phyloP scores from a whole-genome alignment of 2,797 vertebrate genomes.

The Nothura maculosa region DNA sequence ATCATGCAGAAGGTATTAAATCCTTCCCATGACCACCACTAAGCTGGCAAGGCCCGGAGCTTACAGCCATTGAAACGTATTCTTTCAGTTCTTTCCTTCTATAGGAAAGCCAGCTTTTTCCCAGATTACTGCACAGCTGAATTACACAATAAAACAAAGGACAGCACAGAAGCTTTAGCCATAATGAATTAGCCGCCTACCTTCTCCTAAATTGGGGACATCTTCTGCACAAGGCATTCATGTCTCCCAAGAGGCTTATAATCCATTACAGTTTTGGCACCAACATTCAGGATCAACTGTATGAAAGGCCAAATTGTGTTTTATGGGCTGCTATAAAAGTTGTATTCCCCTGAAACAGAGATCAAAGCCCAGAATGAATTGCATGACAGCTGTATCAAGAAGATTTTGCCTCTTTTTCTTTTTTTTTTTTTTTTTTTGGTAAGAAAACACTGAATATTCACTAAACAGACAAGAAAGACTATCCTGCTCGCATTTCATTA shows the following conservation, averaged over 20 bases:
- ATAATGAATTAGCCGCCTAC: neutral
- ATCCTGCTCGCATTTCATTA: neutral
- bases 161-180: neutral
- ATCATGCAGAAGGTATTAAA: neutral
- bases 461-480: neutral
- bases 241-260: neutral
- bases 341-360: neutral
- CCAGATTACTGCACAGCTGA: neutral
- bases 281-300: neutral
- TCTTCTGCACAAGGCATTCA: neutral
- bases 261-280: slow-evolving; percentile 31
- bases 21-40: neutral
- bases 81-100: neutral
- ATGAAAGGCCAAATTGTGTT: neutral
- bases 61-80: neutral
- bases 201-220: neutral
- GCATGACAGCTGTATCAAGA: neutral
- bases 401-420: neutral
- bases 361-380: neutral
- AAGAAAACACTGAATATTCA: neutral
- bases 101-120: neutral
- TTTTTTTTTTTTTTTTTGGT: neutral
- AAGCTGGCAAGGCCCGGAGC: neutral
- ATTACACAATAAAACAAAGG: neutral
- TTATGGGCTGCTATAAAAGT: neutral